A percentile compares a stretch with the other conserved stretches of the same genome.
Conservation (phyloP, 1,140 invertebrate genomes). For the Cyclina sinensis region DNA sequence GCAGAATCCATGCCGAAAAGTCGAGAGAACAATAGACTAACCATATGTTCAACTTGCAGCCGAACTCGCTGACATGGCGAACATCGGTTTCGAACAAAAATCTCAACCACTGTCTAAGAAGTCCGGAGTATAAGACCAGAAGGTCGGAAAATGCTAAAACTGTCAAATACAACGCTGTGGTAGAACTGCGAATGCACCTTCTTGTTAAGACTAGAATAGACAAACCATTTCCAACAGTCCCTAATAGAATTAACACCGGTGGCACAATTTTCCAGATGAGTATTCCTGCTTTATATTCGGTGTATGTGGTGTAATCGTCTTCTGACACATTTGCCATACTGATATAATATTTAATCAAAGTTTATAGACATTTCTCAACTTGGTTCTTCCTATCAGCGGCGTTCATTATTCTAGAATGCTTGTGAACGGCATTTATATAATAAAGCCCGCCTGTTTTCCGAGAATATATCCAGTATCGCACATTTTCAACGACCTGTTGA, state of each 20-base stretch:
- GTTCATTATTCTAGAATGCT: too few relatives aligned
- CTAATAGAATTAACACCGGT: constrained; percentile 70
- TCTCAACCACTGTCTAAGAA: constrained; percentile 73
- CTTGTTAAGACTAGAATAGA: constrained; percentile 72
- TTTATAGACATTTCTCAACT: not conserved
- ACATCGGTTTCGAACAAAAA: constrained; percentile 70
- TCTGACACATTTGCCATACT: not conserved
- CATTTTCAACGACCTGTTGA: too few relatives aligned
- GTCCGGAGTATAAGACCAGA: constrained; percentile 73
- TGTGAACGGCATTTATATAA: too few relatives aligned
- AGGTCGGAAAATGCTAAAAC: constrained; percentile 73
- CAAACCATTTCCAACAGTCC: constrained; percentile 74
- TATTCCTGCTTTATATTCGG: constrained; percentile 15
- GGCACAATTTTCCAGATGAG: constrained; percentile 66
- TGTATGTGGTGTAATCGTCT: constrained; percentile 18
- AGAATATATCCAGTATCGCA: too few relatives aligned
- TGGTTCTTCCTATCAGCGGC: too few relatives aligned
- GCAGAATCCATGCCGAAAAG: constrained; percentile 77
- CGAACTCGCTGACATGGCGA: constrained; percentile 23
- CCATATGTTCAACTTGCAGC: constrained; percentile 75
- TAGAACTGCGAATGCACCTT: constrained; percentile 43
- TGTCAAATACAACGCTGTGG: constrained; percentile 69
- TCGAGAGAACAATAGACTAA: constrained; percentile 73
- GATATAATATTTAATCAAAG: not conserved
- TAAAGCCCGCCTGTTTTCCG: too few relatives aligned